A percentile compares a stretch with the other conserved stretches of the same genome.
phyloP scores from a whole-genome alignment of 2,113 vertebrate genomes.

The cat (Felis catus) region DNA sequence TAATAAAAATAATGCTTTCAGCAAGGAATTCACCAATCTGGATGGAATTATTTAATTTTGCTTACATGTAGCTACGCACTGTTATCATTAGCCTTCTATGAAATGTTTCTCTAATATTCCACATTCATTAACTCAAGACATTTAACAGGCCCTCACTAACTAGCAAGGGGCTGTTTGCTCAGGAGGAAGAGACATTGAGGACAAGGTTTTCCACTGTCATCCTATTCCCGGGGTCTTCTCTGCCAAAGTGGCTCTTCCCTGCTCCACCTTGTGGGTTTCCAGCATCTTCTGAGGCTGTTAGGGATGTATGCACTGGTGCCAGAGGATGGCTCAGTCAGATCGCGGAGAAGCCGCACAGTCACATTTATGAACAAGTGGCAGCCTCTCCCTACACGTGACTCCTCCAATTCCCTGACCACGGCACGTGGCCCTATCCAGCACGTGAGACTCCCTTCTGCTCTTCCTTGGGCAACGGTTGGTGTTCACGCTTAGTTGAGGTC shows the following conservation, averaged over 20 bases:
- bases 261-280: not conserved
- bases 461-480: not conserved
- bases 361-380: not conserved
- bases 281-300: not conserved
- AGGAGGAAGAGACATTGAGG: not conserved
- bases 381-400: not conserved
- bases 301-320: not conserved
- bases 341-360: not conserved
- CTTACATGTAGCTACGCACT: not conserved
- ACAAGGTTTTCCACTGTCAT: not conserved
- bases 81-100: not conserved
- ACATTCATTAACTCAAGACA: not conserved
- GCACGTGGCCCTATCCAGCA: not conserved
- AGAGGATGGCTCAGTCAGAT: not conserved
- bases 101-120: constrained; percentile 19
- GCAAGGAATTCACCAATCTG: not conserved
- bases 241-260: not conserved
- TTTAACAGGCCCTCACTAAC: not conserved
- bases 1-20: not conserved
- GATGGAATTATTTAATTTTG: constrained; percentile 13
- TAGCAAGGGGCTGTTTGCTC: not conserved
- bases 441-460: not conserved
- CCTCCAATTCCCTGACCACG: not conserved
- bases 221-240: not conserved
- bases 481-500: not conserved